Conservation (phyloP, 2,797 vertebrate genomes). For the Oryzias dopingdopingensis region DNA sequence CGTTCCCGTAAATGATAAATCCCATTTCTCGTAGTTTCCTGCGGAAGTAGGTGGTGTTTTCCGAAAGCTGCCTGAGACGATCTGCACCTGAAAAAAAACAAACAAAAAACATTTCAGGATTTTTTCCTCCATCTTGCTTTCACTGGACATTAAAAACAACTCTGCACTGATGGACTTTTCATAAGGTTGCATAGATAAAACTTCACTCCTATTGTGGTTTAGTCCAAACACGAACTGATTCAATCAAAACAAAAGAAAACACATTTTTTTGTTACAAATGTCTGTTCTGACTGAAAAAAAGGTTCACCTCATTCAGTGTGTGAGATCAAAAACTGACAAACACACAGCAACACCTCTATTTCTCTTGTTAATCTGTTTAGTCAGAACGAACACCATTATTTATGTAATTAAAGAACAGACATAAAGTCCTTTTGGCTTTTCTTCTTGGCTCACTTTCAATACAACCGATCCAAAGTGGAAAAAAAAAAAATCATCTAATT, state of each 20-base stretch:
- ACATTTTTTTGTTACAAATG: no score
- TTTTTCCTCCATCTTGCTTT: not conserved
- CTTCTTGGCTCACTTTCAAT: not conserved
- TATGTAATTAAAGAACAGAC: not conserved
- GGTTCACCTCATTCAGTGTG: no score
- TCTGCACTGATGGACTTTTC: not conserved
- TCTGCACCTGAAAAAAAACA: constrained; percentile 76
- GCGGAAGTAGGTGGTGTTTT: constrained; percentile 92
- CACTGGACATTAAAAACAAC: not conserved
- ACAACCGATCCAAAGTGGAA: not conserved
- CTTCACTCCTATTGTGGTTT: not conserved
- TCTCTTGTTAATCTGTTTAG: constrained; percentile 7
- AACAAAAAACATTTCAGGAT: no score
- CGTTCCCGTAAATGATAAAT: constrained; percentile 96
- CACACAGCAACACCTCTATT: not conserved
- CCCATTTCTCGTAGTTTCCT: constrained; percentile 88
- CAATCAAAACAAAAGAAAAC: no score
- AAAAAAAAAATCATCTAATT: not conserved
- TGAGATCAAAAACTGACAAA: no score
- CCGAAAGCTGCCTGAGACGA: constrained; percentile 87
- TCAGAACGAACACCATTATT: constrained; percentile 16
- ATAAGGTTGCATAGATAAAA: not conserved
- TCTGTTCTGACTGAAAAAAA: no score
- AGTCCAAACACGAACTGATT: no score
- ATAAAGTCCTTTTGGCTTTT: not conserved